Evolutionary conservation across 2,113 vertebrate species (phyloP), one percentile per base, ranked within the genome.

Genomic region (Misgurnus anguillicaudatus): DNA sequence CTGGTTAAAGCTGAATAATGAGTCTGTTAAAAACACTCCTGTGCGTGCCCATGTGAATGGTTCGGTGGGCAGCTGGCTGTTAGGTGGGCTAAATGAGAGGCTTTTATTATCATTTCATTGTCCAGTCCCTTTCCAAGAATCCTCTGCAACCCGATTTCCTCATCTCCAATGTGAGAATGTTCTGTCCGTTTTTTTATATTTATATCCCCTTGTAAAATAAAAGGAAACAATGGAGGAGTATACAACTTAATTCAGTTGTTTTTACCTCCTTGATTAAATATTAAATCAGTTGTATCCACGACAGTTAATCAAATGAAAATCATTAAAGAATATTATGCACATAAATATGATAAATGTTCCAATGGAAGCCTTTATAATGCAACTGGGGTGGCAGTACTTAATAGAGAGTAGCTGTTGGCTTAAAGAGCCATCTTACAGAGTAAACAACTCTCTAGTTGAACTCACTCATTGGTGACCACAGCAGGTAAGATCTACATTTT

Each of bases 1-100:
- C 68, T 66, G 81, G 76, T 74, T 79, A 74, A 36, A 79, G 72
- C 24, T 79, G 76, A 82, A 79, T 82, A 79, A 82, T 82, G 64
- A 79, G 64, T 78, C 61, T 78, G 75, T 82, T 73, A 78, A 78
- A 67, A 64, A 53, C 31, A 66, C 65, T 63, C 63, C 39, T 60
- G 16, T 63, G 19, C 45, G 21, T 19, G 24, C 38, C 60, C 48
- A 75, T 72, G 57, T 77, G 80, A 70, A 75, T 71, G 65, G 19
- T 57, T 70, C 14, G 60, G 73, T 71, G 67, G n/a, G 58, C 21
- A 45, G 65, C 58, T 77, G 77, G 57, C 17, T 70, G 66, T 70
- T 68, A 61, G 51, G 21, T 61, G 60, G 0, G 9, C 69, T 48
- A 71, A 62, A 63, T 72, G 58, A 79, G 58, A 64, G 48, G 16